These are phyloP conservation scores for Heliornis fulica DNA, from an alignment of 2,113 vertebrate species.

Conservation along the genomic window DNA sequence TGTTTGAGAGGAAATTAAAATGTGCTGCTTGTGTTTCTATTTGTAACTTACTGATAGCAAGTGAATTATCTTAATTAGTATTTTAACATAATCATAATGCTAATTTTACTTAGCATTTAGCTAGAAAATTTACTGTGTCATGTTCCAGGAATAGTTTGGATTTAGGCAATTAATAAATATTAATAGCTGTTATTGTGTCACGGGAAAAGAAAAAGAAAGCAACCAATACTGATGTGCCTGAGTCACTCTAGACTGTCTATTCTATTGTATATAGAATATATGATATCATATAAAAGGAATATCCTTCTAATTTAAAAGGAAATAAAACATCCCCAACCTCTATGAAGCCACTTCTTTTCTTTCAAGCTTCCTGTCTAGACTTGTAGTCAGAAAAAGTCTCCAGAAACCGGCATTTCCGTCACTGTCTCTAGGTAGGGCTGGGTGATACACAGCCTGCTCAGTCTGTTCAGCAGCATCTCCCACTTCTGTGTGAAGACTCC, in stretches of 20 bases:
- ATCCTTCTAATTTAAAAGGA: conserved; percentile 15
- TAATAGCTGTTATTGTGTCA: background rate
- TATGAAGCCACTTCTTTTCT: conserved; percentile 1
- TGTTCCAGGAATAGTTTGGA: background rate
- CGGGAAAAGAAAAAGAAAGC: background rate
- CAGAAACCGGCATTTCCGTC: background rate
- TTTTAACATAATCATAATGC: background rate
- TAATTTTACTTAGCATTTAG: background rate
- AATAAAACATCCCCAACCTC: background rate
- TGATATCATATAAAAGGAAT: background rate
- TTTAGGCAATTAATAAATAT: background rate
- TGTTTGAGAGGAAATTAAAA: background rate
- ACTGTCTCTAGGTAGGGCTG: background rate
- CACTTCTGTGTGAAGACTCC: background rate
- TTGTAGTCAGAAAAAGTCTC: background rate
- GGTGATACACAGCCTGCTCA: background rate
- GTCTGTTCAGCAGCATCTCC: background rate
- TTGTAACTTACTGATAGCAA: background rate
- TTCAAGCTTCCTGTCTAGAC: conserved; percentile 68
- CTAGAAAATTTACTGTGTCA: background rate
- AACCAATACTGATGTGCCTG: background rate
- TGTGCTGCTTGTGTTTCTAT: fast-evolving
- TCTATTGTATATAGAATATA: background rate
- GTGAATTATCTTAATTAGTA: background rate
- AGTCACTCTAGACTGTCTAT: background rate